A percentile compares a stretch with the other conserved stretches of the same genome.
These are phyloP conservation scores for Lutjanus campechanus DNA, from an alignment of 2,797 vertebrate genomes.

Conservation along the genomic window DNA sequence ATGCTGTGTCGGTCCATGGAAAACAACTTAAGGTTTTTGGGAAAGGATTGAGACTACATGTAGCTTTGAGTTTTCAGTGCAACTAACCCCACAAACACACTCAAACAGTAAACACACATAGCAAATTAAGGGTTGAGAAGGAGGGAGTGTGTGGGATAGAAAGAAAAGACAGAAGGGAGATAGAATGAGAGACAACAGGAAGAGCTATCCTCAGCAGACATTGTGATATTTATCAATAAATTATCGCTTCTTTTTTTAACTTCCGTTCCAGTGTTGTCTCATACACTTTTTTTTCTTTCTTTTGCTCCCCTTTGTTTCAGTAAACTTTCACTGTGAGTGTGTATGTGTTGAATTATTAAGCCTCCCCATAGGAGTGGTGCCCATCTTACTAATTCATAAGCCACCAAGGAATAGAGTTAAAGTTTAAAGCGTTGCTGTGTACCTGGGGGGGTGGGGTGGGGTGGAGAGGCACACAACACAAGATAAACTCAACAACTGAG, in stretches of 20 bases:
- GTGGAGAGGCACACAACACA: constrained; percentile 56
- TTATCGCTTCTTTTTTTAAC: constrained; percentile 73
- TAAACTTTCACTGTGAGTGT: constrained; percentile 85
- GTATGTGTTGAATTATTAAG: constrained; percentile 89
- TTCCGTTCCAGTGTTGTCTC: constrained; percentile 72
- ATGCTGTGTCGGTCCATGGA: background rate
- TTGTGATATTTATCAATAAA: constrained; percentile 89
- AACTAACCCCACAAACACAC: constrained; percentile 22
- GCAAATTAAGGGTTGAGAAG: constrained; percentile 21
- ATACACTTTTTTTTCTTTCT: constrained; percentile 54
- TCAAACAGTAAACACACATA: constrained; percentile 22
- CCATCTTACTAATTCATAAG: constrained; percentile 91
- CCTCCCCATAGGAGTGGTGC: constrained; percentile 85
- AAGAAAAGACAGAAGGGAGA: constrained; percentile 20
- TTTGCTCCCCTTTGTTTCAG: constrained; percentile 80
- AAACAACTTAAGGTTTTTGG: background rate
- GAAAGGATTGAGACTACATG: background rate
- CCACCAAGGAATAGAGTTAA: constrained; percentile 87
- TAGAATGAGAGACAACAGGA: constrained; percentile 59
- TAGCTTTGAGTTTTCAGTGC: background rate
- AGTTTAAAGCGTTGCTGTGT: constrained; percentile 86
- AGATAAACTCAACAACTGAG: constrained; percentile 75
- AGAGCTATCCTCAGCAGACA: constrained; percentile 79
- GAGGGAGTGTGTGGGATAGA: constrained; percentile 25
- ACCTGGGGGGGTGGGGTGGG: constrained; percentile 74